Evolutionary conservation across 2,113 vertebrate genomes (phyloP), one percentile per base, ranked within the genome.

Genomic region (Sisor rabdophorus): DNA sequence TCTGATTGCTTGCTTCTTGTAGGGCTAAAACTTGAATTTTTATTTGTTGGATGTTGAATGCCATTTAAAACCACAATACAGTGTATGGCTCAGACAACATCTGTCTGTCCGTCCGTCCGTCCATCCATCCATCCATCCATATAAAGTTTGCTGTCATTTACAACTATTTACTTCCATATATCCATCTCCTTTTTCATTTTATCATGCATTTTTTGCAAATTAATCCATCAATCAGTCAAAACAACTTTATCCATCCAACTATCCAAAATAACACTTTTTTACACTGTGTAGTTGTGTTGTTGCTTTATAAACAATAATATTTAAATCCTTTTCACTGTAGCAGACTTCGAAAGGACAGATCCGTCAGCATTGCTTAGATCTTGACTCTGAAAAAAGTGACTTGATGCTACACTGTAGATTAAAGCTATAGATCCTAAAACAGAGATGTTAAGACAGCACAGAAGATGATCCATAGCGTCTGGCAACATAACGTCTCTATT

Each of bases 381-480:
- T 50, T 28, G 44, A 68, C 16, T 68, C 65, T 28, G 15, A 17
- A 52, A 20, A 40, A 73, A 44, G 36, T 71, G 50, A 36, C 16
- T 17, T 65, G 67, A 32, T n/a, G 61, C 44, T 71, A 28, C 56
- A 28, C 10, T 17, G 54, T 32, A 44, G 22, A 13, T 56, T 58
- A 60, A 40, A 40, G 52, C 7, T 69, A 32, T 15, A 71, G 28
- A 44, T 47, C 30, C 20, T 55, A 60, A 44, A n/a, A 69, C 10
- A 50, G 52, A 72, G 22, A 9, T 30, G 68, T 15, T 30, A 50
- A 58, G 36, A 24, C 13, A 72, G 54, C n/a, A 47, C 11, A 11
- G 40, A 56, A 32, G 11, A 74, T 63, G 70, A 80, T 63, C 61
- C 56, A 75, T 77, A 55, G 20, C 13, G n/a, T 58, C 3, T 20